Evolutionary conservation across 2,888 invertebrate species (phyloP).

Genomic region (Diogma glabrata): DNA sequence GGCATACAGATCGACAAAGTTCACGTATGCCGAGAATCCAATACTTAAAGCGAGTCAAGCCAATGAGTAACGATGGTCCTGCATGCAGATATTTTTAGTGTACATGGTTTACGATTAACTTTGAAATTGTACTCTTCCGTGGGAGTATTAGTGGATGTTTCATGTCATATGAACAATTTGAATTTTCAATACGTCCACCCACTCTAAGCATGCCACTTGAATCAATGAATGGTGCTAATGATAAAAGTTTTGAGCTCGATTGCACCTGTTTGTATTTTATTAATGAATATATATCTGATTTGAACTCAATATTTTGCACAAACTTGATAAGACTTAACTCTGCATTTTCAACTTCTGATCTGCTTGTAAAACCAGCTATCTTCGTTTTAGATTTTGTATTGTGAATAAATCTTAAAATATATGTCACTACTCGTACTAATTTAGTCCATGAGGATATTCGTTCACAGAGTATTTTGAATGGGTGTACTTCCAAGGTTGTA

Average conservation of each 20-base stretch:
- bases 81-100: not conserved
- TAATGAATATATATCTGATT: not conserved
- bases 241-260: too few species aligned
- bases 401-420: too few species aligned
- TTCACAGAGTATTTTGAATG: too few species aligned
- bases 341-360: not conserved
- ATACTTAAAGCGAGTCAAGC: not conserved
- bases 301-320: not conserved
- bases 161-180: not conserved
- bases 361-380: too few species aligned
- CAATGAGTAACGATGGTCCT: not conserved
- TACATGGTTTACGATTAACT: not conserved
- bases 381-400: too few species aligned
- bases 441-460: not conserved
- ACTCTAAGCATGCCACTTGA: not conserved
- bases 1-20: not conserved
- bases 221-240: too few species aligned
- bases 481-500: not conserved
- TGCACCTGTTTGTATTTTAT: not conserved
- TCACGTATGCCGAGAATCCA: not conserved
- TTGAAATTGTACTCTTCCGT: not conserved
- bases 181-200: not conserved
- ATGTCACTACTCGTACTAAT: not conserved
- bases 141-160: not conserved
- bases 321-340: not conserved